A percentile compares a stretch with the other conserved stretches of the same genome.
Conservation (phyloP, 2,797 vertebrate genomes). For the Hoplostethus mediterraneus region DNA sequence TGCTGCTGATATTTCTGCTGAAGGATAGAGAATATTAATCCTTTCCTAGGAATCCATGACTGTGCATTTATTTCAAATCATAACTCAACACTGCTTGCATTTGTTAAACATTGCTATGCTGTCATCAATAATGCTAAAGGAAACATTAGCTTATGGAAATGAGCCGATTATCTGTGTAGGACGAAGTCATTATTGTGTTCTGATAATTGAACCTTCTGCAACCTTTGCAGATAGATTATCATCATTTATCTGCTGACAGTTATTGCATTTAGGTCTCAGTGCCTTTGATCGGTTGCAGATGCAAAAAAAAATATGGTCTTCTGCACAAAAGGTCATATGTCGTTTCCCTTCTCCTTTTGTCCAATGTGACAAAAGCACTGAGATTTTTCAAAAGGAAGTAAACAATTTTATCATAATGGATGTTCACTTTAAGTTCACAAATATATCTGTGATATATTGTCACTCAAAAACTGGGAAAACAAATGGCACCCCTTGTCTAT, state of each 20-base stretch:
- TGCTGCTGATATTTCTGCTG: slow-evolving; percentile 78
- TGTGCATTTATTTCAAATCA: slow-evolving; percentile 72
- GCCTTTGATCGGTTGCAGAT: slow-evolving; percentile 24
- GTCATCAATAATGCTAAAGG: slow-evolving; percentile 67
- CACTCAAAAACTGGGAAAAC: slow-evolving; percentile 26
- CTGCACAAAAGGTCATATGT: slow-evolving; percentile 1
- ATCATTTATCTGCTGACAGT: slow-evolving; percentile 34
- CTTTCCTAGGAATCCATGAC: slow-evolving; percentile 65
- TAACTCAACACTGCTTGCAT: slow-evolving; percentile 75
- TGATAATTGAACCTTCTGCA: slow-evolving; percentile 44
- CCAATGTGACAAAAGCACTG: background rate
- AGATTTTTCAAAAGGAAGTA: slow-evolving; percentile 30
- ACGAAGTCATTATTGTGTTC: slow-evolving; percentile 63
- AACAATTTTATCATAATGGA: slow-evolving; percentile 12
- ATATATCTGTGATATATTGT: slow-evolving; percentile 21
- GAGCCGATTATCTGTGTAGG: slow-evolving; percentile 59
- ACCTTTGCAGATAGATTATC: slow-evolving; percentile 45
- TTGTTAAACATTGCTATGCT: slow-evolving; percentile 57
- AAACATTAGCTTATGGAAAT: slow-evolving; percentile 69
- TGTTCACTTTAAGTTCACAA: slow-evolving; percentile 10
- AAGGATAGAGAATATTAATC: slow-evolving; percentile 78
- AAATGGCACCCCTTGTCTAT: slow-evolving; percentile 21
- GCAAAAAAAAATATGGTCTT: slow-evolving; percentile 20
- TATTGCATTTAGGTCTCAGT: slow-evolving; percentile 40
- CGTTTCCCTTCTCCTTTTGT: slow-evolving; percentile 17